Base-by-base conservation (phyloP, 2,888 invertebrate genomes). In the Leptopilina drosophilae region DNA sequence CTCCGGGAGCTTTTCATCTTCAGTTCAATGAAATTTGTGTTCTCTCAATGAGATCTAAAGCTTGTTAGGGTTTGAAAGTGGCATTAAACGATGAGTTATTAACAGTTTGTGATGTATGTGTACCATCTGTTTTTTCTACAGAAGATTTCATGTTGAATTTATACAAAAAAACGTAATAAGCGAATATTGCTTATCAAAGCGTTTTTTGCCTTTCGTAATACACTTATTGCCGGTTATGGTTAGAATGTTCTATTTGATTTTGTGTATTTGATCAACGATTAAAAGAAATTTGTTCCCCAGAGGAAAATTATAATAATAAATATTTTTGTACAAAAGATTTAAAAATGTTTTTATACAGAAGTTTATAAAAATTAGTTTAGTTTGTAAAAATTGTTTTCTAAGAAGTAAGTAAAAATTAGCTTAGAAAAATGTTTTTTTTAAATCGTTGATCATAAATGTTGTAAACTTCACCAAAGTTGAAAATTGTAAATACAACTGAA, bases 1-100 rank as follows among this genome's bases (percentile, higher is more conserved):
- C 49, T 49, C 42, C 62, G 20, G 20, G 62, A 62, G 62, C 62
- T 15, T 62, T 62, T 62, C 20, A 62, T 62, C 40, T 33, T 64
- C 12, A 15, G 46, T 15, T 46, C 46, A 67, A 67, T 67, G n/a
- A 66, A 66, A 66, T 67, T 67, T 67, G 46, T 67, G 15, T 66
- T 20, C 46, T 46, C 40, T 64, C 9, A 46, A 67, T 46, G 46
- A 67, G 67, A 67, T 46, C 15, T 67, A 67, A 67, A 11, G 15
- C 49, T 33, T 20, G 46, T 67, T 67, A 67, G 46, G 46, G 33
- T 5, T 15, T 42, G n/a, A n/a, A n/a, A 67, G 66, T 15, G 42
- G 8, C 15, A 67, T 8, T 66, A 46, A 66, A 46, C 46, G 46
- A 33, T 33, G 33, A n/a, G 46, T 20, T 67, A 49, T 67, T 20